Evolutionary conservation across 2,888 invertebrate species (phyloP).

Genomic region (Cheilosia impressa): DNA sequence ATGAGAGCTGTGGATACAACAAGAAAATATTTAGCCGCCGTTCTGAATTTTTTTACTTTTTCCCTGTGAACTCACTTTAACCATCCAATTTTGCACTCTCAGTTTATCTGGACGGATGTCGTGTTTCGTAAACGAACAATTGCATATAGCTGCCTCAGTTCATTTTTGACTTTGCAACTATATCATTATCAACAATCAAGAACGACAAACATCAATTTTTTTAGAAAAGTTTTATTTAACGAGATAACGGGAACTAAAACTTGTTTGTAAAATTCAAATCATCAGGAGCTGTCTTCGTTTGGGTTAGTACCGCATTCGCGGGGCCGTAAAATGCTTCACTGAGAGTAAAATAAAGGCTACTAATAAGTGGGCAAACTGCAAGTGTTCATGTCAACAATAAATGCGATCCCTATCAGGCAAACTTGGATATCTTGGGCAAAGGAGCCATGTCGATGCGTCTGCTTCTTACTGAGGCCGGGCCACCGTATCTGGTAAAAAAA

Average conservation of each 20-base stretch:
- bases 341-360: constrained; percentile 32
- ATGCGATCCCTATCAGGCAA: constrained; percentile 51
- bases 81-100: too few species aligned
- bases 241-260: constrained; percentile 35
- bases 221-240: constrained; percentile 36
- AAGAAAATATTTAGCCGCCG: too few species aligned
- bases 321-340: constrained; percentile 54
- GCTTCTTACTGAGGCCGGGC: constrained; percentile 6
- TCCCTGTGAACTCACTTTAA: too few species aligned
- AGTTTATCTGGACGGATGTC: too few species aligned
- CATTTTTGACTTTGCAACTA: too few species aligned
- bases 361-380: constrained; percentile 42
- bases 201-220: background rate
- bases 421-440: constrained; percentile 48
- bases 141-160: too few species aligned
- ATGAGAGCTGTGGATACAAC: too few species aligned
- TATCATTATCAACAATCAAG: too few species aligned
- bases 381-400: constrained; percentile 43
- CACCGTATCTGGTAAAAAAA: constrained; percentile 13
- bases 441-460: constrained; percentile 42
- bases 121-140: too few species aligned
- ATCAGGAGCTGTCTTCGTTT: constrained; percentile 9
- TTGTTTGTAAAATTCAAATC: constrained; percentile 27
- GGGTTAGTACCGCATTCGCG: constrained; percentile 1
- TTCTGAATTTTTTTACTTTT: too few species aligned